phyloP scores from a whole-genome alignment of 1,140 invertebrate species.

The Chlorops oryzae region DNA sequence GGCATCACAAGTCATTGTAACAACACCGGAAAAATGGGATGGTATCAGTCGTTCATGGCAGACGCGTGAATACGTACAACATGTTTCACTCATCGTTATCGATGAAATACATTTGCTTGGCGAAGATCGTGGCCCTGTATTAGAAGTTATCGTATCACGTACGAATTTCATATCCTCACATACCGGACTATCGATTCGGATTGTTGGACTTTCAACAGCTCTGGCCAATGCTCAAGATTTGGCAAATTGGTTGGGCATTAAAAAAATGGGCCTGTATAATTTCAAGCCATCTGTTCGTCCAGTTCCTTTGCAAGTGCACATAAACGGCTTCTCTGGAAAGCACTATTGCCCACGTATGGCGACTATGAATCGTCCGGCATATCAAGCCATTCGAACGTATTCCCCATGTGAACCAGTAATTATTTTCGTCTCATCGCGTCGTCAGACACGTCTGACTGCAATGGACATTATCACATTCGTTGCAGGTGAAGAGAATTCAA shows the following conservation, averaged over 20 bases:
- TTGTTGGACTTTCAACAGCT: slow-evolving; percentile 95
- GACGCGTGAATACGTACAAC: slow-evolving; percentile 86
- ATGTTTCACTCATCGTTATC: slow-evolving; percentile 91
- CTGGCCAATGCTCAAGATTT: slow-evolving; percentile 95
- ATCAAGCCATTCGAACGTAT: slow-evolving; percentile 89
- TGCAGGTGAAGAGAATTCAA: slow-evolving; percentile 84
- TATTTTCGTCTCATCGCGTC: slow-evolving; percentile 94
- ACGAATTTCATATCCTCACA: slow-evolving; percentile 90
- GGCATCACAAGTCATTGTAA: slow-evolving; percentile 87
- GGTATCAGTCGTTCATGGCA: slow-evolving; percentile 97
- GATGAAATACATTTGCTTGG: slow-evolving; percentile 98
- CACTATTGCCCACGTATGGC: slow-evolving; percentile 99
- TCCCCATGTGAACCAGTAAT: slow-evolving; percentile 85
- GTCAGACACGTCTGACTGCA: slow-evolving; percentile 95
- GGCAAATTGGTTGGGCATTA: slow-evolving; percentile 93
- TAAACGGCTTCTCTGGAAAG: slow-evolving; percentile 75
- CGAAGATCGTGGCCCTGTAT: slow-evolving; percentile 76
- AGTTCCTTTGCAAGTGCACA: slow-evolving; percentile 94
- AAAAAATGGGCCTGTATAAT: slow-evolving; percentile 89
- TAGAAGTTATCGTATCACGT: slow-evolving; percentile 79
- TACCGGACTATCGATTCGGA: slow-evolving; percentile 69
- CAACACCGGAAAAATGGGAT: slow-evolving; percentile 99
- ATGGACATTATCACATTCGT: slow-evolving; percentile 92
- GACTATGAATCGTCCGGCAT: slow-evolving; percentile 99
- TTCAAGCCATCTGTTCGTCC: slow-evolving; percentile 96